phyloP scores from a whole-genome alignment of 2,888 invertebrate genomes.

The Protodeltote pygarga region DNA sequence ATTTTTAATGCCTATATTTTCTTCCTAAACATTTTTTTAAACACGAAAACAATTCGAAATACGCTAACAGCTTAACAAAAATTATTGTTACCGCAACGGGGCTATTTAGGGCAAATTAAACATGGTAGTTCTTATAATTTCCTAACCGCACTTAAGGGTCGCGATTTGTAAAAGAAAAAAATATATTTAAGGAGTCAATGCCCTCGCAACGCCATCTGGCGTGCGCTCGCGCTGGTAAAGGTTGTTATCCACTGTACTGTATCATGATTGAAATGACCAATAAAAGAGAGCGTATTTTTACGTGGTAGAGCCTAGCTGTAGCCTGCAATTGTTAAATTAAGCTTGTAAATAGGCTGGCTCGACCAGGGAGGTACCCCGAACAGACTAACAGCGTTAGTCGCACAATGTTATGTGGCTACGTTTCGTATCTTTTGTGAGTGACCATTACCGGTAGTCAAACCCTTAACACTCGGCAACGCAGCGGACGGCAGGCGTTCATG shows the following conservation, averaged over 20 bases:
- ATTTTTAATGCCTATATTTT: background rate
- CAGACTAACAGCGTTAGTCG: too few relatives aligned
- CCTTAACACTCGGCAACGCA: too few relatives aligned
- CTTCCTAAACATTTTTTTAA: background rate
- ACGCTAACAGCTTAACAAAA: slow-evolving; percentile 36
- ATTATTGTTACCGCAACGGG: slow-evolving; percentile 56
- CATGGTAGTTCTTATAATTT: slow-evolving; percentile 62
- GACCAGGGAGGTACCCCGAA: too few relatives aligned
- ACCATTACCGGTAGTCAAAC: too few relatives aligned
- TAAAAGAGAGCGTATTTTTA: background rate
- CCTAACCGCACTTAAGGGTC: slow-evolving; percentile 80
- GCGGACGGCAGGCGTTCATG: too few relatives aligned
- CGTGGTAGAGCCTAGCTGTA: too few relatives aligned
- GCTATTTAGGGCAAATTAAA: slow-evolving; percentile 72
- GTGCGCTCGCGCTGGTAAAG: slow-evolving; percentile 65
- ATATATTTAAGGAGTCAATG: slow-evolving; percentile 79
- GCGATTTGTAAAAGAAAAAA: slow-evolving; percentile 71
- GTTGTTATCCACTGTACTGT: slow-evolving; percentile 29
- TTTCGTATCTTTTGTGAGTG: too few relatives aligned
- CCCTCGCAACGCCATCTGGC: slow-evolving; percentile 77
- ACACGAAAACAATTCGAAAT: slow-evolving; percentile 11
- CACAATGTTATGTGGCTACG: too few relatives aligned
- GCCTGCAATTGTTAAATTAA: background rate
- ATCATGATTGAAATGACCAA: slow-evolving; percentile 17
- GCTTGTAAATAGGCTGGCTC: too few relatives aligned